Evolutionary conservation across 2,113 vertebrate species (phyloP).

Genomic region (Mormyrus lacerda): DNA sequence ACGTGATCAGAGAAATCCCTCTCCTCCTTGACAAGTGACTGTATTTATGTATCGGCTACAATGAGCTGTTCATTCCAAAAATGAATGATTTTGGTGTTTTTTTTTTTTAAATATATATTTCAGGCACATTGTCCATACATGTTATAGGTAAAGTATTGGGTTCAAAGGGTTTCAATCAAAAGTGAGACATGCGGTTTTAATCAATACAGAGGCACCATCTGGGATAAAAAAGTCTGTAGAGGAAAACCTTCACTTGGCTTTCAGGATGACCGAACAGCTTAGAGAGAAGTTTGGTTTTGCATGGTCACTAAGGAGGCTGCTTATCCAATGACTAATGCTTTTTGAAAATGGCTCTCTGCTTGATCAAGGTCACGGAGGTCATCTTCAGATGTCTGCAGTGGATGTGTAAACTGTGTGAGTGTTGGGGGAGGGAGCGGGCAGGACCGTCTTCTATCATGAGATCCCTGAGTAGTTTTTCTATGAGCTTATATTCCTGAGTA

Average conservation of each 20-base stretch:
- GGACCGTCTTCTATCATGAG: not conserved
- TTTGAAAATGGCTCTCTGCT: constrained; percentile 24
- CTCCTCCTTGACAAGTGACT: not conserved
- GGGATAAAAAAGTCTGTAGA: not conserved
- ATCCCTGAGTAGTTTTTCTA: not conserved
- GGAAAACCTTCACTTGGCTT: not conserved
- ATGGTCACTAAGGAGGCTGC: constrained; percentile 17
- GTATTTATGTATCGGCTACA: not conserved
- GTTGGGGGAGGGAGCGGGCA: not conserved
- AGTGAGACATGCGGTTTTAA: not conserved
- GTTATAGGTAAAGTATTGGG: not conserved
- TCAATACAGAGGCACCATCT: not conserved
- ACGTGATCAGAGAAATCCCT: not conserved
- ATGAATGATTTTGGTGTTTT: not conserved
- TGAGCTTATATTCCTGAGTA: not conserved
- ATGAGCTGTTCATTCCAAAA: not conserved
- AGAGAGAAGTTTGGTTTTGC: constrained; percentile 17
- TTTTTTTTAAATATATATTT: not conserved
- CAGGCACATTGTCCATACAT: not conserved
- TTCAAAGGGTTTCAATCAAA: not conserved
- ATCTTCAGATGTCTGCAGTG: constrained; percentile 16
- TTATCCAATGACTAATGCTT: constrained; percentile 25
- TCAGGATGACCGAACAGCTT: not conserved
- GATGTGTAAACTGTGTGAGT: not conserved
- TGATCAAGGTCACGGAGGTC: constrained; percentile 21